phyloP scores from a whole-genome alignment of 1,140 invertebrate genomes.

The Pogonomyrmex californicus region DNA sequence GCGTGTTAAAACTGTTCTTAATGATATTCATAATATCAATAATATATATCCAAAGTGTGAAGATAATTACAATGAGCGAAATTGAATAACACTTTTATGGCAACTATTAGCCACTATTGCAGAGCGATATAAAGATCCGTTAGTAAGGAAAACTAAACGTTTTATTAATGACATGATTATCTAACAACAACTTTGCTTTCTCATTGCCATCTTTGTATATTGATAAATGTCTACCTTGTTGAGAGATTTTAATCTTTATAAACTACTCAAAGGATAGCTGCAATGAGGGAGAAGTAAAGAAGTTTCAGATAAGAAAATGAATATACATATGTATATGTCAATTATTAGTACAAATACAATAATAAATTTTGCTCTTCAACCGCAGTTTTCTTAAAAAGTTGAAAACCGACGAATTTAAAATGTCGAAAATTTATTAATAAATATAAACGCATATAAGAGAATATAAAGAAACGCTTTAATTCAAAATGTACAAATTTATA shows the following conservation, averaged over 20 bases:
- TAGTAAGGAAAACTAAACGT: background rate
- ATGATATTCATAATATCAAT: background rate
- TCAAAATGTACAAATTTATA: background rate
- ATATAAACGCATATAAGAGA: background rate
- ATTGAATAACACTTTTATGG: background rate
- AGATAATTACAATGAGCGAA: conserved; percentile 13
- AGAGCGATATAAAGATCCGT: conserved; percentile 1
- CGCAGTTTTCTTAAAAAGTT: background rate
- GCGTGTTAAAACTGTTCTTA: background rate
- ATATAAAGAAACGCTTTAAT: background rate
- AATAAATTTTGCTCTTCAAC: background rate
- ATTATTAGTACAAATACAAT: background rate
- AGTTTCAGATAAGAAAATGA: background rate
- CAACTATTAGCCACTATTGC: background rate
- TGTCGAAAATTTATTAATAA: background rate
- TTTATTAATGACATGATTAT: conserved; percentile 31
- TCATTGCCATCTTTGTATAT: conserved; percentile 11
- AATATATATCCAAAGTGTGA: background rate
- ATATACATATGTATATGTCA: background rate
- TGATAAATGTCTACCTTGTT: conserved; percentile 2
- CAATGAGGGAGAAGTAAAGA: background rate
- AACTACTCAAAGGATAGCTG: conserved; percentile 5
- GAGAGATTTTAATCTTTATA: conserved; percentile 22
- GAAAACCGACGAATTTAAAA: background rate
- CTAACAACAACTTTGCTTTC: conserved; percentile 4